Base-by-base conservation (phyloP, 2,888 invertebrate species). In the Lithophane socia region DNA sequence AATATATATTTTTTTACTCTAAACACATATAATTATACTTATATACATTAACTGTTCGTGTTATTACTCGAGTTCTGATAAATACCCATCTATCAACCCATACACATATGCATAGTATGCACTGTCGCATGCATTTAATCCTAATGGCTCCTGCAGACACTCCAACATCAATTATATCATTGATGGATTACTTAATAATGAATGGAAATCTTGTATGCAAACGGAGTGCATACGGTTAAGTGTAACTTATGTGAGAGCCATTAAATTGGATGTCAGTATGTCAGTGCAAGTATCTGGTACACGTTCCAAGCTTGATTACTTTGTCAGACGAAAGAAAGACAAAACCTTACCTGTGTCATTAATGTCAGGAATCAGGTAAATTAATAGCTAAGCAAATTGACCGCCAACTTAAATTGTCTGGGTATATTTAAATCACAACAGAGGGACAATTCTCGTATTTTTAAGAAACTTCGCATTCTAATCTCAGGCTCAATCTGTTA, bases 171-270 rank as follows among this genome's bases (percentile, higher is more conserved):
- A 68, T 81, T 76, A 81, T 68, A 68, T 44, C 21, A 73, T 83
- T 79, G 79, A 83, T 83, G 69, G 75, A 83, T 75, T 67, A 63
- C 42, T 75, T 52, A 68, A 54, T 79, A 83, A 83, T 73, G 1
- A 47, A 82, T 79, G 65, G 65, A 66, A 79, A 73, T 75, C 61
- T 69, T 70, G 72, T 73, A 70, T 70, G 65, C 72, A 72, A 73
- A 69, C 29, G 13, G 64, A 60, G 42, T 61, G 47, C 18, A 4
- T 47, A 64, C 12, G 24, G 13, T 65, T 12, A 60, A 68, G 21
- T 56, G 24, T 44, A 65, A 21, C 37, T 49, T 64, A 44, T 18
- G 65, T 58, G 13, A 21, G 21, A 49, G 42, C 54, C 9, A 56
- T 71, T 80, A 63, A 60, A 47, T 24, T 56, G 29, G 8, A 61